These are phyloP conservation scores for Ectobius pallidus DNA, from an alignment of 2,888 invertebrate species.

Conservation along the genomic window DNA sequence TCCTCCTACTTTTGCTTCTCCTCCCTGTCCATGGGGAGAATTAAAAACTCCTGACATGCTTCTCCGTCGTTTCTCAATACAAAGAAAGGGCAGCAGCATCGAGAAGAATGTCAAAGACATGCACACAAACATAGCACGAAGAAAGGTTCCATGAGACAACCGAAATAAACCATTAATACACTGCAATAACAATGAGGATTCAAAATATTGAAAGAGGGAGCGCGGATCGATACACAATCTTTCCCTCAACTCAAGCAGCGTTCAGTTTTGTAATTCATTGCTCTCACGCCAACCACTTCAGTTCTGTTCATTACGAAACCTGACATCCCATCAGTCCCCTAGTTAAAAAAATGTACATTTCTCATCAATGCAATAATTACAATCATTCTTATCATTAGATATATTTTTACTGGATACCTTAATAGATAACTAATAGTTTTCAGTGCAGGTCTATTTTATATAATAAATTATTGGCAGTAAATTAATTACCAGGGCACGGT, in stretches of 20 bases:
- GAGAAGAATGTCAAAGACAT: conserved; percentile 38
- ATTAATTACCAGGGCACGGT: no score
- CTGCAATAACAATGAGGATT: conserved; percentile 13
- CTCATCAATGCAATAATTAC: no score
- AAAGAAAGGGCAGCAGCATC: conserved; percentile 32
- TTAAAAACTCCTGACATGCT: conserved; percentile 44
- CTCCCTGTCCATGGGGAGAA: conserved; percentile 44
- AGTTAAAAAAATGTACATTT: no score
- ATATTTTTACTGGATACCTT: no score
- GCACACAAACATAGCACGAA: conserved; percentile 30
- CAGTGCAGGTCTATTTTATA: no score
- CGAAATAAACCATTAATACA: conserved; percentile 33
- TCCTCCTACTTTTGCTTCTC: conserved; percentile 12
- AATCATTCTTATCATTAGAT: no score
- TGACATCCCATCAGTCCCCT: no score
- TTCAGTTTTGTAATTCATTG: neutral
- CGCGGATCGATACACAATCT: neutral
- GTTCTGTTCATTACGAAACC: no score
- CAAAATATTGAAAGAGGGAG: conserved; percentile 8
- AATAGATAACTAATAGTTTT: no score
- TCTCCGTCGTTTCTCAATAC: conserved; percentile 41
- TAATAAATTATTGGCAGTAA: no score
- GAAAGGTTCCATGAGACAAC: neutral
- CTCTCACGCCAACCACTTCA: no score
- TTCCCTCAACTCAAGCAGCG: neutral